These are phyloP conservation scores for Oxygymnocypris stewartii DNA, from an alignment of 2,113 vertebrate genomes.

Conservation along the genomic window DNA sequence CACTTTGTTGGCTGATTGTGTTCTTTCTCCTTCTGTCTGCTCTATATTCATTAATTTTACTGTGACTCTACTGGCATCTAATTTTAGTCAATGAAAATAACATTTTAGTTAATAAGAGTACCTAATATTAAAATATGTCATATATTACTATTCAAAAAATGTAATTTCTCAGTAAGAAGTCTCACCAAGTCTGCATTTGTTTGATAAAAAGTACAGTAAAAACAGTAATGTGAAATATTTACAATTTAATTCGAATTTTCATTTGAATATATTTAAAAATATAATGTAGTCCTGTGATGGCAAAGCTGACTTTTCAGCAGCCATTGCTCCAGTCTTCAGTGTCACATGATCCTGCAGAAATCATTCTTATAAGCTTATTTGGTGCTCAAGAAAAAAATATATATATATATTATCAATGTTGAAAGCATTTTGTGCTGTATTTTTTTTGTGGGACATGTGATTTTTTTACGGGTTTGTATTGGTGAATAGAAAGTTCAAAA, in stretches of 20 bases:
- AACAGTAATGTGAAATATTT: neutral
- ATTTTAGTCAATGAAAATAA: neutral
- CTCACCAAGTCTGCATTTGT: neutral
- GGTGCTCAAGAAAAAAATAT: neutral
- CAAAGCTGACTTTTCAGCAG: neutral
- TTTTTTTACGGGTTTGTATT: no score
- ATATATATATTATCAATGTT: no score
- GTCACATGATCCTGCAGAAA: neutral
- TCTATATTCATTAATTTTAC: neutral
- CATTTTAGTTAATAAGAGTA: neutral
- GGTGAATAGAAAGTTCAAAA: no score
- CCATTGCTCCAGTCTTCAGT: neutral
- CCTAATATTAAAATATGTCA: neutral
- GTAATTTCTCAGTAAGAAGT: no score
- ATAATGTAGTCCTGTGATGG: neutral
- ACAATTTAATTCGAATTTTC: neutral
- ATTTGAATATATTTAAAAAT: neutral
- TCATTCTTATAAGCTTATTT: neutral
- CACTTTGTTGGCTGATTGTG: neutral
- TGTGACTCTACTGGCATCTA: neutral
- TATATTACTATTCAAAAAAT: neutral
- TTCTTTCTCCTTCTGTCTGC: neutral
- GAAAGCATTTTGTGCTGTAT: no score
- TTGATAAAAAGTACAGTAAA: neutral
- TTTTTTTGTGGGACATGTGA: no score